Evolutionary conservation across 2,113 vertebrate genomes (phyloP).

Genomic region (Recurvirostra avosetta): DNA sequence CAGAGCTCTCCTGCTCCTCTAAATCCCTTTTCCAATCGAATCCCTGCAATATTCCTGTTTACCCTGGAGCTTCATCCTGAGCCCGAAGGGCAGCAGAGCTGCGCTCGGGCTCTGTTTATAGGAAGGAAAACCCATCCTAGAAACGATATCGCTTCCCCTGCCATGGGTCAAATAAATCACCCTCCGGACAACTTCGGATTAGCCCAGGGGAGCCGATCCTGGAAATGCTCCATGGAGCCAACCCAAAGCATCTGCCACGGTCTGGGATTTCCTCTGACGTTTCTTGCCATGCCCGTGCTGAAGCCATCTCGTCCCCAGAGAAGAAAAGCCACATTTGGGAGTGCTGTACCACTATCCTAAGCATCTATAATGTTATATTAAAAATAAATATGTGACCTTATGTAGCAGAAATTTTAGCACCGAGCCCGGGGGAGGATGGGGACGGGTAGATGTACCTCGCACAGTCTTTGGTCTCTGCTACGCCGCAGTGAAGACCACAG

Average conservation of each 20-base stretch:
- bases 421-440: background rate
- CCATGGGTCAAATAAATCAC: background rate
- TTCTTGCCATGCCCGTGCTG: background rate
- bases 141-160: rapidly evolving
- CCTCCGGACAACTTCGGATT: background rate
- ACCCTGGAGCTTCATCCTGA: background rate
- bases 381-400: background rate
- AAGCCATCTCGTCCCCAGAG: background rate
- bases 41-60: background rate
- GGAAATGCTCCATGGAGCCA: background rate
- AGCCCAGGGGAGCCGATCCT: background rate
- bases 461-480: background rate
- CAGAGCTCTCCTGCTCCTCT: background rate
- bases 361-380: background rate
- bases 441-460: rapidly evolving
- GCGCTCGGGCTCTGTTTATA: background rate
- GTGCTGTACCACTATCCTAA: background rate
- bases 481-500: background rate
- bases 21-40: background rate
- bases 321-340: background rate
- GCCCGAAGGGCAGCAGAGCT: background rate
- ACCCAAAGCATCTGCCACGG: background rate
- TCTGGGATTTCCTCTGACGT: background rate
- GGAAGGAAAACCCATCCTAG: background rate
- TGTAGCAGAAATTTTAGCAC: background rate